These are phyloP conservation scores for Oscheius sp. DNA, from an alignment of 2,888 invertebrate genomes.

Conservation along the genomic window DNA sequence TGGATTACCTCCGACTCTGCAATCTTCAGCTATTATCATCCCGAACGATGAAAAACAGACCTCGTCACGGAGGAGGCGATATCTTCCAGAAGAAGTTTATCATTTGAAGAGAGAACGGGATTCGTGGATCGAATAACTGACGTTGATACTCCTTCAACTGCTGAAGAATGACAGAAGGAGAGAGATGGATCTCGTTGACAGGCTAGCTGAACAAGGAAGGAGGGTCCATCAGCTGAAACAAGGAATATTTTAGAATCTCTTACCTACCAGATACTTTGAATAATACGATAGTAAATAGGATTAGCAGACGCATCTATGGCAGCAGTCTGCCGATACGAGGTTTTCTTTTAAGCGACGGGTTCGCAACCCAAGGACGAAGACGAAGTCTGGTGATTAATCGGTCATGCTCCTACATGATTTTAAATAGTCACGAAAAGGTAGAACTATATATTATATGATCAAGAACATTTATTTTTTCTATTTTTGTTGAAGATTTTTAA, in stretches of 20 bases:
- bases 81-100: background rate
- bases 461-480: no score
- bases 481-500: no score
- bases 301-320: background rate
- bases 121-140: background rate
- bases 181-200: conserved; percentile 20
- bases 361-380: conserved; percentile 21
- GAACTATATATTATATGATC: no score
- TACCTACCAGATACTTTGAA: background rate
- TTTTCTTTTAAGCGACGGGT: conserved; percentile 21
- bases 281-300: background rate
- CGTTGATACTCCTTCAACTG: background rate
- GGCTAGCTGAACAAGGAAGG: conserved; percentile 9
- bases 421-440: no score
- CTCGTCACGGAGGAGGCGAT: conserved; percentile 3
- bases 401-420: no score
- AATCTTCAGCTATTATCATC: background rate
- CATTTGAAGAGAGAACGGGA: conserved; percentile 1
- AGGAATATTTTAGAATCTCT: background rate
- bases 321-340: conserved; percentile 19
- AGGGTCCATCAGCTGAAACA: background rate
- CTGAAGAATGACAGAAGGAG: conserved; percentile 14
- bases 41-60: background rate
- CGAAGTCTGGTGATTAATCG: conserved; percentile 26
- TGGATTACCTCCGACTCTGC: conserved; percentile 18